These are phyloP conservation scores for Phaethon lepturus DNA, from an alignment of 2,113 vertebrate species.

Conservation along the genomic window DNA sequence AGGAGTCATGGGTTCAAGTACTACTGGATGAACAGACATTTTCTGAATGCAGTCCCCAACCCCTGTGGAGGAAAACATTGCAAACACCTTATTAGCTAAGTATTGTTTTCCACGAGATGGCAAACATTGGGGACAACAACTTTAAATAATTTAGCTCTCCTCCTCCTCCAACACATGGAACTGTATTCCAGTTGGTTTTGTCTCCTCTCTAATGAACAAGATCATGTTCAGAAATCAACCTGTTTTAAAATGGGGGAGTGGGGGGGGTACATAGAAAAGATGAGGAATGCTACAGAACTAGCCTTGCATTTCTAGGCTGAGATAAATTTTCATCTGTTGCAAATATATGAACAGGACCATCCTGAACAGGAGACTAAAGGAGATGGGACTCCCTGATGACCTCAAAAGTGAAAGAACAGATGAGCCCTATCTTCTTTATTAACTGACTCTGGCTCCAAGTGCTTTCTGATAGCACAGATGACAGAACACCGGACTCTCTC, in stretches of 20 bases:
- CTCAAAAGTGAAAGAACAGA: background rate
- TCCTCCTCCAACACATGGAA: background rate
- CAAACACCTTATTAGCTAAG: background rate
- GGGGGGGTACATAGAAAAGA: background rate
- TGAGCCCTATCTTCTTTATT: background rate
- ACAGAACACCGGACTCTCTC: background rate
- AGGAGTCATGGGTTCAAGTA: background rate
- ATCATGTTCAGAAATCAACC: background rate
- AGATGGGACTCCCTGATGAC: background rate
- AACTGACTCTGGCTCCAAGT: background rate
- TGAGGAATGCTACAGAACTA: background rate
- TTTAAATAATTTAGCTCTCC: background rate
- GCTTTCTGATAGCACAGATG: background rate
- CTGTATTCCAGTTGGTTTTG: background rate
- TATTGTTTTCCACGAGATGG: background rate
- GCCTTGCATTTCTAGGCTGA: background rate
- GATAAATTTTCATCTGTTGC: background rate
- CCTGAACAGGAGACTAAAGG: background rate
- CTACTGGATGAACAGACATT: rapidly evolving
- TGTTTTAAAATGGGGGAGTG: background rate
- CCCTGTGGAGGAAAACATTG: background rate
- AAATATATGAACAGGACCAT: background rate
- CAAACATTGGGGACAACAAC: background rate
- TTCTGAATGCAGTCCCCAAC: background rate
- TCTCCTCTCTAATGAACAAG: background rate